A percentile compares a stretch with the other conserved stretches of the same genome.
phyloP scores from a whole-genome alignment of 2,797 vertebrate species.

The Chelon labrosus region DNA sequence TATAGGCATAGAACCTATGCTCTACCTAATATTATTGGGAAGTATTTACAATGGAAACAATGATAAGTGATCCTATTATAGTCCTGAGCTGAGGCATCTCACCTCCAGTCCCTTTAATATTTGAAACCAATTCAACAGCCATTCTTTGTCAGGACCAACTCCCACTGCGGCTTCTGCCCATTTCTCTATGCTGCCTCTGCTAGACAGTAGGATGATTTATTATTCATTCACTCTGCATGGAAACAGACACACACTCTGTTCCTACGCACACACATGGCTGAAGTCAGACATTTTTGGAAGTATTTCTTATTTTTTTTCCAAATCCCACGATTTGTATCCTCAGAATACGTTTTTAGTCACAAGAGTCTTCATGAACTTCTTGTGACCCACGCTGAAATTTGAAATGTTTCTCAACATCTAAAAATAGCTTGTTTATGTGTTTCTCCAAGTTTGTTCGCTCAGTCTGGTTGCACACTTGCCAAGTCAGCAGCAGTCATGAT shows the following conservation, averaged over 20 bases:
- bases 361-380: slow-evolving; percentile 27
- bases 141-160: slow-evolving; percentile 49
- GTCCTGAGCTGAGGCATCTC: slow-evolving; percentile 16
- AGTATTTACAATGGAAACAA: slow-evolving; percentile 10
- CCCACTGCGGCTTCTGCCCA: slow-evolving; percentile 44
- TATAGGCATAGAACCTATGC: background rate
- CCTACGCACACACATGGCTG: slow-evolving; percentile 8
- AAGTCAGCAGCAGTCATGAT: slow-evolving; percentile 62
- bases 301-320: background rate
- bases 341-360: background rate
- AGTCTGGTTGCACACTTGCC: slow-evolving; percentile 29
- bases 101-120: slow-evolving; percentile 48
- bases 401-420: slow-evolving; percentile 23
- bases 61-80: background rate
- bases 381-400: slow-evolving; percentile 28
- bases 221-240: slow-evolving; percentile 70
- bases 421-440: slow-evolving; percentile 39
- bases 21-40: background rate
- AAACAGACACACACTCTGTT: slow-evolving; percentile 46
- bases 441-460: slow-evolving; percentile 16
- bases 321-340: slow-evolving; percentile 29
- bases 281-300: slow-evolving; percentile 7
- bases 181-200: slow-evolving; percentile 45
- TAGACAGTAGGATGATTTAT: slow-evolving; percentile 65
- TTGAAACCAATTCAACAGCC: slow-evolving; percentile 66